Conservation (phyloP, 53 echinoderm and acorn worm genomes). For the Astropecten irregularis region DNA sequence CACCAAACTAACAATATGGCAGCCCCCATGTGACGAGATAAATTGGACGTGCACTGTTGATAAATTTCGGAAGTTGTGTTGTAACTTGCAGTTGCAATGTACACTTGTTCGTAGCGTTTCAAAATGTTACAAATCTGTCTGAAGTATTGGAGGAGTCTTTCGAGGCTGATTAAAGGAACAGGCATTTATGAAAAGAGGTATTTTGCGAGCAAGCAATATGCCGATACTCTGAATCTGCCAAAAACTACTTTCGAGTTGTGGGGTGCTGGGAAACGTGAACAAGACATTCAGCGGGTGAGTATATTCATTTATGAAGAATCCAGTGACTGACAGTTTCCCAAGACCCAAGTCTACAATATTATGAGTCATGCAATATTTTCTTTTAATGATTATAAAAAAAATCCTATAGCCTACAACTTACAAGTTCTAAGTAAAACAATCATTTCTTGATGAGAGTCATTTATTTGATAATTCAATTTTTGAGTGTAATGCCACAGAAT, state of each 20-base stretch:
- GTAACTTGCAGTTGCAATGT: background rate
- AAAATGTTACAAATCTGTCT: conserved; percentile 5
- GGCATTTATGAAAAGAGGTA: background rate
- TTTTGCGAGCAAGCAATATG: conserved; percentile 75
- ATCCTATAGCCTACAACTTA: too few relatives aligned
- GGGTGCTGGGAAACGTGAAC: conserved; percentile 92
- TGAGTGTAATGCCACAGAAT: too few relatives aligned
- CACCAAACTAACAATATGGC: conserved; percentile 36
- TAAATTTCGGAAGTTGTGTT: too few relatives aligned
- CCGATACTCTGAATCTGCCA: conserved; percentile 84
- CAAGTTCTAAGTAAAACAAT: too few relatives aligned
- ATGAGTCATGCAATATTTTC: too few relatives aligned
- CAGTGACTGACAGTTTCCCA: background rate
- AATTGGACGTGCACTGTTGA: too few relatives aligned
- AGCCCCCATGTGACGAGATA: conserved; percentile 15
- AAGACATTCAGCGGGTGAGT: conserved; percentile 78
- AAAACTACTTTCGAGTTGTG: conserved; percentile 92
- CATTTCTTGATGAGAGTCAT: too few relatives aligned
- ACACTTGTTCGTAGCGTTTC: background rate
- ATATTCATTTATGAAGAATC: background rate
- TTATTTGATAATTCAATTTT: too few relatives aligned
- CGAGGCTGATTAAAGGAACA: background rate
- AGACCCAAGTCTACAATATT: too few relatives aligned
- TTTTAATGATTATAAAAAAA: too few relatives aligned
- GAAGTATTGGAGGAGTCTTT: background rate